phyloP scores from a whole-genome alignment of 2,797 vertebrate species.

The Clarias pachynema region DNA sequence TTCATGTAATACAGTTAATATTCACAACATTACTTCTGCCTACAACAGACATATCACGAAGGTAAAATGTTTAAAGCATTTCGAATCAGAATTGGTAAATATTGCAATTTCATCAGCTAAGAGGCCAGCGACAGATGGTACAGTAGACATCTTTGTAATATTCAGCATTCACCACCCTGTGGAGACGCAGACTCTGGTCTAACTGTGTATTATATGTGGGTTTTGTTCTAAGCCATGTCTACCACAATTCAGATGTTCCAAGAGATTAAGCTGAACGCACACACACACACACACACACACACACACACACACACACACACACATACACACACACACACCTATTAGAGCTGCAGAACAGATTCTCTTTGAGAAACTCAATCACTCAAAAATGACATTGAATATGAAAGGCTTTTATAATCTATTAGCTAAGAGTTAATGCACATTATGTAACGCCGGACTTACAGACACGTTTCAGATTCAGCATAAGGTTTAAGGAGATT shows the following conservation, averaged over 20 bases:
- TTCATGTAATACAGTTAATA: not conserved
- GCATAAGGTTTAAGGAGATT: not conserved
- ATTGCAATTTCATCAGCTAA: conserved; percentile 60
- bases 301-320: not conserved
- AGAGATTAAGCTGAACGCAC: conserved; percentile 33
- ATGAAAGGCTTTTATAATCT: conserved; percentile 8
- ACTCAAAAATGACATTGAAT: conserved; percentile 25
- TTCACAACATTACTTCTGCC: not conserved
- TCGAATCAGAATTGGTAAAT: conserved; percentile 45
- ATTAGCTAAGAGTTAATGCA: conserved; percentile 33
- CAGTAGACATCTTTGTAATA: conserved; percentile 46
- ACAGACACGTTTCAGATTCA: not conserved
- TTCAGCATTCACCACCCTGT: conserved; percentile 33
- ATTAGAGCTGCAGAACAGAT: not conserved
- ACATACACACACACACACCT: not conserved
- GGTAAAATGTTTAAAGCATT: conserved; percentile 26
- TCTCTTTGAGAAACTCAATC: conserved; percentile 14
- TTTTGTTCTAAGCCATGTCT: conserved; percentile 20
- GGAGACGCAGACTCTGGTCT: conserved; percentile 13
- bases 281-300: not conserved
- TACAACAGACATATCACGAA: not conserved
- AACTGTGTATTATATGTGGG: conserved; percentile 21
- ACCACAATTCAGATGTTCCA: conserved; percentile 30
- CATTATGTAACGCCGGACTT: conserved; percentile 19
- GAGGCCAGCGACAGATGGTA: conserved; percentile 48